These are phyloP conservation scores for Etheostoma cragini DNA, from an alignment of 2,113 vertebrate genomes.

Conservation along the genomic window DNA sequence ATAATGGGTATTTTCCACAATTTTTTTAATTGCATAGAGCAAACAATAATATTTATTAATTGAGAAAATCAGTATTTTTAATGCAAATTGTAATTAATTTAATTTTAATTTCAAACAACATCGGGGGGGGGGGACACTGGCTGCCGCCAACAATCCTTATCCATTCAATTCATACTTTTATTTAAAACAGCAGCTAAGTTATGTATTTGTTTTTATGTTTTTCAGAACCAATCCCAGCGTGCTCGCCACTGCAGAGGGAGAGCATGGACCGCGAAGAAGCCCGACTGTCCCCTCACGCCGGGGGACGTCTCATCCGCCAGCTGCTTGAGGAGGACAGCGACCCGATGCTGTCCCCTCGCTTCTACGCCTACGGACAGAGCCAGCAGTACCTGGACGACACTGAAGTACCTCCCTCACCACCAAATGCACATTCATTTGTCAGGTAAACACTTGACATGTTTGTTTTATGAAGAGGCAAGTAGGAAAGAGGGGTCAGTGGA, in stretches of 20 bases:
- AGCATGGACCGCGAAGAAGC: conserved; percentile 89
- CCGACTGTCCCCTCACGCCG: conserved; percentile 90
- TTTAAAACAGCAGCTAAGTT: background rate
- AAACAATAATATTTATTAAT: background rate
- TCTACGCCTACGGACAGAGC: conserved; percentile 93
- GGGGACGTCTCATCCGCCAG: conserved; percentile 92
- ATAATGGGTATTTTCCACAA: background rate
- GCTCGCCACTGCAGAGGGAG: conserved; percentile 90
- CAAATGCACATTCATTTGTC: conserved; percentile 94
- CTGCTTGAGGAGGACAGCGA: conserved; percentile 93
- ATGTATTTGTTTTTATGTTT: conserved; percentile 27
- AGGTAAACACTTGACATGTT: conserved; percentile 82
- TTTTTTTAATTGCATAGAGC: background rate
- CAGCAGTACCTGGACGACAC: conserved; percentile 96
- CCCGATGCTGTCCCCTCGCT: conserved; percentile 97
- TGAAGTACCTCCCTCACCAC: conserved; percentile 98
- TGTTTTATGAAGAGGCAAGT: background rate
- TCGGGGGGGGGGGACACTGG: too few relatives aligned
- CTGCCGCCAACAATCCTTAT: background rate
- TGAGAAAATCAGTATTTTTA: background rate
- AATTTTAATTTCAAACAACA: too few relatives aligned
- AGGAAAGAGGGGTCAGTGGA: background rate
- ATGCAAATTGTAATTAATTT: too few relatives aligned
- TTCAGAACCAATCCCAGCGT: conserved; percentile 90
- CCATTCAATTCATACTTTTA: background rate